These are phyloP conservation scores for Caerostris darwini DNA, from an alignment of 1,140 invertebrate species.

Conservation along the genomic window DNA sequence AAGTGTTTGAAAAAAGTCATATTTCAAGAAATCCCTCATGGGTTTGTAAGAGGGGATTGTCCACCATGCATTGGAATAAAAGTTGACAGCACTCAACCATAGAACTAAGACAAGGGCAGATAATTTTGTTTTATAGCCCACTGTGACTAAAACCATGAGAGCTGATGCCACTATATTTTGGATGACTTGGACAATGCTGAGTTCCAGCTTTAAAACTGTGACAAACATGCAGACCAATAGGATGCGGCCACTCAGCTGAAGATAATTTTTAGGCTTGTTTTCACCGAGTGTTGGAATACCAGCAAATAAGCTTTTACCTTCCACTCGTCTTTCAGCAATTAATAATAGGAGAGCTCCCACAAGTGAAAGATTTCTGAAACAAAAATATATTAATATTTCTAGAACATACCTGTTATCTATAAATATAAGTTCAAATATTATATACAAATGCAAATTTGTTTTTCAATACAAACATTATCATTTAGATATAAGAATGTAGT, in stretches of 20 bases:
- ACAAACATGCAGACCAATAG: conserved; percentile 99
- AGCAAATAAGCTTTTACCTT: conserved; percentile 95
- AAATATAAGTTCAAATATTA: too few species aligned
- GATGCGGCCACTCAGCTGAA: conserved; percentile 97
- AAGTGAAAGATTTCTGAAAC: conserved; percentile 94
- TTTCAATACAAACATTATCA: too few species aligned
- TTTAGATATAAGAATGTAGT: too few species aligned
- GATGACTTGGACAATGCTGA: conserved; percentile 86
- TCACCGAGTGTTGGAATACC: conserved; percentile 98
- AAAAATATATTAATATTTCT: conserved; percentile 23
- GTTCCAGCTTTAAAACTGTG: conserved; percentile 96
- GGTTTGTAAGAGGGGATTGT: conserved; percentile 95
- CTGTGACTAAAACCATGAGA: conserved; percentile 96
- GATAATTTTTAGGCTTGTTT: conserved; percentile 98
- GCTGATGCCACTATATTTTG: conserved; percentile 96
- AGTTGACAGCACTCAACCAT: conserved; percentile 90
- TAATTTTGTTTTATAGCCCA: conserved; percentile 99
- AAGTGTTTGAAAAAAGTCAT: conserved; percentile 99
- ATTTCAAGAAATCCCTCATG: conserved; percentile 99
- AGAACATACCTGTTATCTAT: too few species aligned
- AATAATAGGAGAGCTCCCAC: conserved; percentile 97
- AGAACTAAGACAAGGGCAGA: conserved; percentile 96
- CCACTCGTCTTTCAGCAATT: conserved; percentile 95
- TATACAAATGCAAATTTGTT: too few species aligned
- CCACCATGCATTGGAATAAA: conserved; percentile 99